Evolutionary conservation across 2,797 vertebrate genomes (phyloP), one percentile per base, ranked within the genome.

Genomic region (Epinephelus awoara): DNA sequence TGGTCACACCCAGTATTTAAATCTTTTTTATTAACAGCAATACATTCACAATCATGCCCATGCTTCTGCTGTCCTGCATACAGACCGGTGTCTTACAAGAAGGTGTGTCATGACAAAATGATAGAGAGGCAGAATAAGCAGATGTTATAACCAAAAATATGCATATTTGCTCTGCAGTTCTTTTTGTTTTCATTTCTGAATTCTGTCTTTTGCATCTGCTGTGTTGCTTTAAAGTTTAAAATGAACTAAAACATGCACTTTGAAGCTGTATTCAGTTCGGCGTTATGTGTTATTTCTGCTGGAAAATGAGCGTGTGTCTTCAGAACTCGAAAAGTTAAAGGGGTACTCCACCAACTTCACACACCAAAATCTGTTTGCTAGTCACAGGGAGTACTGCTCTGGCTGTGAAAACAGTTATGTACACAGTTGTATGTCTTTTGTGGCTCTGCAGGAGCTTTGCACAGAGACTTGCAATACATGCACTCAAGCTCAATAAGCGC

Each of bases 1-100:
- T 8, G 3, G 58, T 68, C 77, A 56, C 40, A 73, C 44, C 68
- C 61, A 72, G 63, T 25, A 23, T 88, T 85, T 75, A 78, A 88
- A 86, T 84, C 62, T 40, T 67, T 61, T 91, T 86, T 82, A 85
- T 86, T 75, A 90, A 66, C 56, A 52, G 66, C 63, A 47, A 40
- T 58, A 71, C 14, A 64, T 79, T 79, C n/a, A 75, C 49, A 71
- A 21, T 56, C 51, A 70, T 34, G 2, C 5, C 46, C 14, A 34
- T 29, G 27, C 19, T 8, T 73, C 29, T 80, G n/a, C 56, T 57
- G 19, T 13, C 25, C 57, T 56, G 19, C 34, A 49, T 29, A 55
- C 62, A 56, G 12, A 59, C 5, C 12, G 19, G 1, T 44, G 42
- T 50, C 49, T 72, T 13, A 38, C 2, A 51, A 25, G 23, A 57